These are phyloP conservation scores for Halocaridina rubra DNA, from an alignment of 2,888 invertebrate genomes.

Conservation along the genomic window DNA sequence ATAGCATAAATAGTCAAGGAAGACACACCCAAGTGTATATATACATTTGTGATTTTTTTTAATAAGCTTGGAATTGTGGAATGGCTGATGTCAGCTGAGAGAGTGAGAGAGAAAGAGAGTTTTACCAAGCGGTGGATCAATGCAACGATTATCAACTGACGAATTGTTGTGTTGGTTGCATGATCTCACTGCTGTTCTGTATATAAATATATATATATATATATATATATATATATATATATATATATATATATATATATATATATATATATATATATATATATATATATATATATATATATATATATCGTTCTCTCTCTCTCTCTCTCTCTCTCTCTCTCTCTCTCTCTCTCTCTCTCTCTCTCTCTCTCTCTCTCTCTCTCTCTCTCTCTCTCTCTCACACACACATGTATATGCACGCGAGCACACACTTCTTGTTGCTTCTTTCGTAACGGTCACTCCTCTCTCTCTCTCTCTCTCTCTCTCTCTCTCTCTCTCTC, in stretches of 20 bases:
- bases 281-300: neutral
- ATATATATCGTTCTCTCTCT: neutral
- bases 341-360: neutral
- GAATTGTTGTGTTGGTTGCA: conserved; percentile 13
- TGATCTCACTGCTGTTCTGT: neutral
- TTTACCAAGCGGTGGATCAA: conserved; percentile 33
- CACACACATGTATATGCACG: no score
- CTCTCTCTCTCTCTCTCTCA: neutral
- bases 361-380: neutral
- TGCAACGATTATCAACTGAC: conserved; percentile 36
- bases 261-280: neutral
- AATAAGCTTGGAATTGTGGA: neutral
- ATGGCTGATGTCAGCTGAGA: conserved; percentile 29
- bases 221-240: conserved; percentile 14
- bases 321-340: neutral
- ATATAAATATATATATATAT: neutral
- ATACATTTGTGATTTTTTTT: neutral
- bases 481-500: neutral
- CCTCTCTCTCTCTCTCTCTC: neutral
- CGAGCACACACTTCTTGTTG: no score
- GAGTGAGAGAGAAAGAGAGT: conserved; percentile 6
- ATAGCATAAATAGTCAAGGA: no score
- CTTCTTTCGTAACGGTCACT: neutral
- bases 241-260: conserved; percentile 15
- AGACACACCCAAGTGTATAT: neutral